Conservation (phyloP, 1,140 invertebrate species). For the Zaprionus ghesquierei region DNA sequence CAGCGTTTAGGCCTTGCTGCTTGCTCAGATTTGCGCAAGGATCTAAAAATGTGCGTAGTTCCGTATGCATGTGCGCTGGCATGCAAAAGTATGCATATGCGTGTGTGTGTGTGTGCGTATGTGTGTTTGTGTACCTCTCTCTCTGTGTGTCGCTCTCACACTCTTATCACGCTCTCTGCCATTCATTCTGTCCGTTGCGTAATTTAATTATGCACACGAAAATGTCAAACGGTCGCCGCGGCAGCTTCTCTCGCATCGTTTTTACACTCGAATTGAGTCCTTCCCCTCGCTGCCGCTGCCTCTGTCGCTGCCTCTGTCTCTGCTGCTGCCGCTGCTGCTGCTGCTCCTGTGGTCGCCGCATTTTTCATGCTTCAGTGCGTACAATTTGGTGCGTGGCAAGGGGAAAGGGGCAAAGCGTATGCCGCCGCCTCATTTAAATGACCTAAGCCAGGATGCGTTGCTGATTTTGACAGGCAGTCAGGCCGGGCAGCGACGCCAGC, state of each 20-base stretch:
- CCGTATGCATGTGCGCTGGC: neutral
- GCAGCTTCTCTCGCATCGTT: constrained; percentile 55
- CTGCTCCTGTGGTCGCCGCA: constrained; percentile 52
- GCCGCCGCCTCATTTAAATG: constrained; percentile 67
- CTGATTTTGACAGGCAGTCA: constrained; percentile 67
- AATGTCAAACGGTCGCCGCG: constrained; percentile 71
- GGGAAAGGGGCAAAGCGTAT: neutral
- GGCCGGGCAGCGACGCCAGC: constrained; percentile 13
- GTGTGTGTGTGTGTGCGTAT: neutral
- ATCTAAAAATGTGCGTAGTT: neutral
- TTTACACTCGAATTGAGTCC: constrained; percentile 77
- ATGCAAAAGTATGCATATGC: neutral
- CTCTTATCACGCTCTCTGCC: neutral
- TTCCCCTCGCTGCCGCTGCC: constrained; percentile 17
- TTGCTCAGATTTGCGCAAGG: constrained; percentile 6
- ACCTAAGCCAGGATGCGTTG: constrained; percentile 65
- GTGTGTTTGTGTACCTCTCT: neutral
- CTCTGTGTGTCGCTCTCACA: neutral
- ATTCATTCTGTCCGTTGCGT: constrained; percentile 43
- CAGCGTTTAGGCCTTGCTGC: neutral
- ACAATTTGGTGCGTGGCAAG: constrained; percentile 45
- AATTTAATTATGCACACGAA: constrained; percentile 76
- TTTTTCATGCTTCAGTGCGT: constrained; percentile 75
- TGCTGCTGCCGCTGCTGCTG: constrained; percentile 6
- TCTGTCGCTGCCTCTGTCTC: neutral